Conservation (phyloP, 2,113 vertebrate species). For the Aspidoscelis tigris region DNA sequence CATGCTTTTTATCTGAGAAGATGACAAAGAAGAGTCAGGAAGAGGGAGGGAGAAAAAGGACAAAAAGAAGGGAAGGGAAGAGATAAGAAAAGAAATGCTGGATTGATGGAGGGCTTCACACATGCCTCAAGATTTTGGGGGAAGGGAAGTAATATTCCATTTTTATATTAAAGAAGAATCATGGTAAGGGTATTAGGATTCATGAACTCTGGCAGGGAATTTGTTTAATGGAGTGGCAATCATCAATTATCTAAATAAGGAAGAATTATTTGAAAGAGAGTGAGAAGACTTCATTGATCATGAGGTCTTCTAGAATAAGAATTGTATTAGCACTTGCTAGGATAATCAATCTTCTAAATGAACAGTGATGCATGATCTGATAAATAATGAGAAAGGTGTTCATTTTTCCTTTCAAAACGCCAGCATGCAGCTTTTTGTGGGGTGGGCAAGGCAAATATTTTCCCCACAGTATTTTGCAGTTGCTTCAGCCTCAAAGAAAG, state of each 20-base stretch:
- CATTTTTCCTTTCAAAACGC: conserved; percentile 1
- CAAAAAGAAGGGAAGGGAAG: not conserved
- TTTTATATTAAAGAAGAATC: conserved; percentile 7
- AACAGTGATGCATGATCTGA: conserved; percentile 11
- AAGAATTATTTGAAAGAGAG: conserved; percentile 7
- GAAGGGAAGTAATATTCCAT: not conserved
- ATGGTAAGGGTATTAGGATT: not conserved
- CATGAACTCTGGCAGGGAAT: not conserved
- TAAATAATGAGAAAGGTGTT: not conserved
- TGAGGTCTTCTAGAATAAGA: not conserved
- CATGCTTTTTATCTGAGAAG: not conserved
- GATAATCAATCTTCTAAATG: conserved; percentile 31
- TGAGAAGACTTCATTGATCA: not conserved
- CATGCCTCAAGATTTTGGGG: not conserved
- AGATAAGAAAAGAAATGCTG: too few species aligned
- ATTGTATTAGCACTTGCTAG: not conserved
- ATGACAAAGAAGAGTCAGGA: too few species aligned
- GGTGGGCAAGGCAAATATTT: conserved; percentile 13
- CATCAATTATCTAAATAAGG: conserved; percentile 9
- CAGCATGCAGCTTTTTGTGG: not conserved
- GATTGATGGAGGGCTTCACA: not conserved
- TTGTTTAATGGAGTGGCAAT: conserved; percentile 1
- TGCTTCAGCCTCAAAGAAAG: conserved; percentile 41
- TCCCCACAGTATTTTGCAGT: conserved; percentile 18
- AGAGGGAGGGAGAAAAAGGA: too few species aligned